phyloP scores from a whole-genome alignment of 1,140 invertebrate species.

The Ceratitis capitata region DNA sequence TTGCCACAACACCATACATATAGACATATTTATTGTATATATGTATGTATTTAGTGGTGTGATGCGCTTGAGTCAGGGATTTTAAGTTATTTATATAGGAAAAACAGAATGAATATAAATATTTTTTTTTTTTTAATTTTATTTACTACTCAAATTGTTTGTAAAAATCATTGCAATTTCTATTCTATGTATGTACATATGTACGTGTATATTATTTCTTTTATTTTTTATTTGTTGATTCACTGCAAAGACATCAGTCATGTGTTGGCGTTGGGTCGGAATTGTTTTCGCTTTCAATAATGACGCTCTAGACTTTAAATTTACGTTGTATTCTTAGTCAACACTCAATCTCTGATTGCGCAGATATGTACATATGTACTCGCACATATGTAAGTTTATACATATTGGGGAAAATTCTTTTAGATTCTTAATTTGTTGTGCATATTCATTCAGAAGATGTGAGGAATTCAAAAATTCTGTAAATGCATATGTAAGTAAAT shows the following conservation, averaged over 20 bases:
- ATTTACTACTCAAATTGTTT: background rate
- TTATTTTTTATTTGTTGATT: background rate
- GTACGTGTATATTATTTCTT: background rate
- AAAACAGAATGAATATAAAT: background rate
- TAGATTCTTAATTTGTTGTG: background rate
- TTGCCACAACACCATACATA: too few species aligned
- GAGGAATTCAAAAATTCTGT: background rate
- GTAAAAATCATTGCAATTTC: background rate
- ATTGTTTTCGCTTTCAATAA: constrained; percentile 31
- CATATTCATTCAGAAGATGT: background rate
- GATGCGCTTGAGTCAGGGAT: background rate
- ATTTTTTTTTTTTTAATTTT: background rate
- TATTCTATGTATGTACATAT: background rate
- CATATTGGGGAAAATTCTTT: background rate
- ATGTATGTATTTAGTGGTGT: background rate
- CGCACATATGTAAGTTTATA: background rate
- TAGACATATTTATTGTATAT: too few species aligned
- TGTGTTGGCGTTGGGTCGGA: background rate
- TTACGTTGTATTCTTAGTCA: constrained; percentile 17
- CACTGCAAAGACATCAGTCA: background rate
- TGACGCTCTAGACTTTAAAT: constrained; percentile 28
- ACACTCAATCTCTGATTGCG: background rate
- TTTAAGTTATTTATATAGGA: background rate
- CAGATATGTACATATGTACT: background rate
- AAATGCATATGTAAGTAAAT: background rate